Evolutionary conservation across 2,797 vertebrate species (phyloP).

Genomic region (Sebastes umbrosus): DNA sequence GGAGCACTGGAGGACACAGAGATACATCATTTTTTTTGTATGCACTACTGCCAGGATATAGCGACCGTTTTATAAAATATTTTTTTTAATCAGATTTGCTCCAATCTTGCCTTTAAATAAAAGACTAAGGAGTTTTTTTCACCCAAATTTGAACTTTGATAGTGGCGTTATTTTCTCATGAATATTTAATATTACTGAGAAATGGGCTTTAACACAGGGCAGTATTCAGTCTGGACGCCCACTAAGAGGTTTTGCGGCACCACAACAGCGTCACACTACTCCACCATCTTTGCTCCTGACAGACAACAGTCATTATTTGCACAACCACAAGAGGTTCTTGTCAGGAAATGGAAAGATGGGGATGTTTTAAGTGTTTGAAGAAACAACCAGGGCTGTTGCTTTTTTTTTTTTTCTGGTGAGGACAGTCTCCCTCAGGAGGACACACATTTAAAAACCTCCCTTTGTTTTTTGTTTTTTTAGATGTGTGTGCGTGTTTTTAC

Average conservation of each 20-base stretch:
- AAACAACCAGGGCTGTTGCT: neutral
- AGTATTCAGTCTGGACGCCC: neutral
- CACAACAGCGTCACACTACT: neutral
- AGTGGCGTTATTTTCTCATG: neutral
- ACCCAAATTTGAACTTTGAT: neutral
- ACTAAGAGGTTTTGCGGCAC: neutral
- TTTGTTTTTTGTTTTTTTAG: neutral
- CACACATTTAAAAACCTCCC: neutral
- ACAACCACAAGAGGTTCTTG: neutral
- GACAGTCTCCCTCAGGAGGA: neutral
- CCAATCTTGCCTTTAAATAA: neutral
- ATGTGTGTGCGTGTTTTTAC: neutral
- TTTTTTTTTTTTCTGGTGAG: neutral
- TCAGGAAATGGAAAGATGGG: neutral
- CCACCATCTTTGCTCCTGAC: neutral
- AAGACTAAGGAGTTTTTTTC: neutral
- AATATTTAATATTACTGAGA: neutral
- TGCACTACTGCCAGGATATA: no score
- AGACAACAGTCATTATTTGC: slow-evolving; percentile 2
- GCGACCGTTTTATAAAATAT: no score
- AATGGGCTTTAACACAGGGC: neutral
- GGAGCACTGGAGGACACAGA: no score
- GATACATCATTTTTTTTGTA: no score
- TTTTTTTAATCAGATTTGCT: no score
- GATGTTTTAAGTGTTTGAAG: neutral